phyloP scores from a whole-genome alignment of 2,797 vertebrate genomes.

The Cirrhinus molitorella region DNA sequence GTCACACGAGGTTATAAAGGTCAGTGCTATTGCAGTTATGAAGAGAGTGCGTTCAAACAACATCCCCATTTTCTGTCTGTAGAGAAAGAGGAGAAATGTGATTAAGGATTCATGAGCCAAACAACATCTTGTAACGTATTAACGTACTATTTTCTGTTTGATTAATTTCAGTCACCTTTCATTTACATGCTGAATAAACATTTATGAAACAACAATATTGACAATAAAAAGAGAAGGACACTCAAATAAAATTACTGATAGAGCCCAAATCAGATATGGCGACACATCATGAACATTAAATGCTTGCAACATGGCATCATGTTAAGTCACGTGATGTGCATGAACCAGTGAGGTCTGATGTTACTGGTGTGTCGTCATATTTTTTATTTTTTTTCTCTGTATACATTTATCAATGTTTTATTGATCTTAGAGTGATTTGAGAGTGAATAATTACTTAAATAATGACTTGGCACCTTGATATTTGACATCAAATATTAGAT shows the following conservation, averaged over 20 bases:
- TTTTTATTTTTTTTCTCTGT: neutral
- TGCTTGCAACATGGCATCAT: neutral
- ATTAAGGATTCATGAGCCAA: neutral
- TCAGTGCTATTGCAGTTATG: constrained; percentile 65
- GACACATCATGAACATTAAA: neutral
- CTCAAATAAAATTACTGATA: neutral
- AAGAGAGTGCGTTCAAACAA: constrained; percentile 63
- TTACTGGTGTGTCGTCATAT: neutral
- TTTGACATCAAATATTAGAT: too few relatives aligned
- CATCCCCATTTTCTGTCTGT: constrained; percentile 75
- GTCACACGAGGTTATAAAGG: constrained; percentile 62
- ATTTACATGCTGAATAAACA: neutral
- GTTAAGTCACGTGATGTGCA: neutral
- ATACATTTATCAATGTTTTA: neutral
- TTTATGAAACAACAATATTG: neutral
- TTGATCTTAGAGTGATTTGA: neutral
- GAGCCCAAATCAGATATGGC: neutral
- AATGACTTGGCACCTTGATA: too few relatives aligned
- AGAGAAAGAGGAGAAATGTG: constrained; percentile 39
- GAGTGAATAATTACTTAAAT: neutral
- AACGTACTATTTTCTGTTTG: too few relatives aligned
- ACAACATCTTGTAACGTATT: neutral
- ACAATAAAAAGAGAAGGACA: neutral
- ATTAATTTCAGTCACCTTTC: neutral
- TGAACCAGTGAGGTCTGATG: neutral